phyloP scores from a whole-genome alignment of 2,797 vertebrate species.

The Urosaurus nigricauda region DNA sequence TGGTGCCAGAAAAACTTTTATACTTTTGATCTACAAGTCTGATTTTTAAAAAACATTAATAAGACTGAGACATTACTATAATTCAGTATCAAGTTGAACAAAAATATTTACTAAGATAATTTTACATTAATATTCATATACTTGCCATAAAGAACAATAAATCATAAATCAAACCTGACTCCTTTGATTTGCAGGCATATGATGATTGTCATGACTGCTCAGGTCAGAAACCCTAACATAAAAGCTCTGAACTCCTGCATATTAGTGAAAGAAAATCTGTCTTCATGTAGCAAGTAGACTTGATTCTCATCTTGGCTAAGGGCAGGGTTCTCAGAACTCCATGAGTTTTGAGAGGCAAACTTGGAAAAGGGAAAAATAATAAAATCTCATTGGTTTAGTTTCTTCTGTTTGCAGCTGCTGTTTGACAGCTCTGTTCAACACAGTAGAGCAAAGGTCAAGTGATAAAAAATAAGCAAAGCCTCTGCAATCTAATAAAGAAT shows the following conservation, averaged over 20 bases:
- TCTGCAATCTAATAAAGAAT: neutral
- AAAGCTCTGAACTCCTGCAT: neutral
- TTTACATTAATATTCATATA: conserved; percentile 7
- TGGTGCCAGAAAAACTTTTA: neutral
- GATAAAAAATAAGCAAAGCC: neutral
- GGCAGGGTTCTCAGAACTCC: conserved; percentile 11
- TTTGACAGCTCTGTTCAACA: neutral
- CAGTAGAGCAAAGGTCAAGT: neutral
- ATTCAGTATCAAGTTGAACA: too few relatives aligned
- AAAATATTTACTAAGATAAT: conserved; percentile 3
- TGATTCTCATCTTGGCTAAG: conserved; percentile 20
- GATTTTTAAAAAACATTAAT: neutral
- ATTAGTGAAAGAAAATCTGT: conserved; percentile 36
- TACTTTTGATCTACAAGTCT: neutral
- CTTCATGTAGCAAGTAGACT: neutral
- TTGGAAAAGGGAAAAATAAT: neutral
- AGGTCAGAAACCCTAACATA: conserved; percentile 10
- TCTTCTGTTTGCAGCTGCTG: neutral
- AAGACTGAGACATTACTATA: neutral
- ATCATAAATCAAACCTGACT: neutral
- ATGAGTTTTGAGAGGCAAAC: neutral
- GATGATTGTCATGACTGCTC: conserved; percentile 17
- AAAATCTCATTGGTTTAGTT: conserved; percentile 21
- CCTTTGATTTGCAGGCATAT: neutral
- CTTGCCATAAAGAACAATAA: conserved; percentile 1